A percentile compares a stretch with the other conserved stretches of the same genome.
phyloP scores from a whole-genome alignment of 2,888 invertebrate genomes.

The Temnothorax ravouxi region DNA sequence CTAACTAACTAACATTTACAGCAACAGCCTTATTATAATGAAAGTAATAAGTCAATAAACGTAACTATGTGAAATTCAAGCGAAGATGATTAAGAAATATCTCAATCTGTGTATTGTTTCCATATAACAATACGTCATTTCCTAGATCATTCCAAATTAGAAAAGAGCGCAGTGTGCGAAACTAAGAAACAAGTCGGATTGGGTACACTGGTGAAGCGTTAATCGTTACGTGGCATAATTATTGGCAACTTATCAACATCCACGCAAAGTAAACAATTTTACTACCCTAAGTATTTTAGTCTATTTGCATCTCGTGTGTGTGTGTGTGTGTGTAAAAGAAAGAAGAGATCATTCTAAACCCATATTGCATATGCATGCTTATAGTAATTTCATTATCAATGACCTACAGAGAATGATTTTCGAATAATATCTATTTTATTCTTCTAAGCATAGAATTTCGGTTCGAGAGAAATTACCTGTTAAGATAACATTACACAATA shows the following conservation, averaged over 20 bases:
- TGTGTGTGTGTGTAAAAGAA: background rate
- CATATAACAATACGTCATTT: slow-evolving; percentile 18
- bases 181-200: slow-evolving; percentile 12
- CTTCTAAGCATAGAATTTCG: background rate
- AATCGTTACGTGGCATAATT: slow-evolving; percentile 14
- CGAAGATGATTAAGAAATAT: slow-evolving; percentile 4
- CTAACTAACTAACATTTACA: slow-evolving; percentile 24
- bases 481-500: slow-evolving; percentile 19
- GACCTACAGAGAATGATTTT: background rate
- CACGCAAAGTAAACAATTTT: background rate
- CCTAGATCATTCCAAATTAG: slow-evolving; percentile 35
- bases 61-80: slow-evolving; percentile 19
- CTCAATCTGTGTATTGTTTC: background rate
- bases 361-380: background rate
- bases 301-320: background rate
- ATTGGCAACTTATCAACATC: background rate
- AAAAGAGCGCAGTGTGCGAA: background rate
- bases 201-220: slow-evolving; percentile 10
- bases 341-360: background rate
- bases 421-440: background rate
- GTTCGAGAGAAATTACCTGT: background rate
- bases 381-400: slow-evolving; percentile 4
- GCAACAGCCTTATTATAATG: slow-evolving; percentile 7
- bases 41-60: slow-evolving; percentile 19
- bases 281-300: background rate